These are phyloP conservation scores for Griposia aprilina DNA, from an alignment of 2,888 invertebrate species.

Conservation along the genomic window DNA sequence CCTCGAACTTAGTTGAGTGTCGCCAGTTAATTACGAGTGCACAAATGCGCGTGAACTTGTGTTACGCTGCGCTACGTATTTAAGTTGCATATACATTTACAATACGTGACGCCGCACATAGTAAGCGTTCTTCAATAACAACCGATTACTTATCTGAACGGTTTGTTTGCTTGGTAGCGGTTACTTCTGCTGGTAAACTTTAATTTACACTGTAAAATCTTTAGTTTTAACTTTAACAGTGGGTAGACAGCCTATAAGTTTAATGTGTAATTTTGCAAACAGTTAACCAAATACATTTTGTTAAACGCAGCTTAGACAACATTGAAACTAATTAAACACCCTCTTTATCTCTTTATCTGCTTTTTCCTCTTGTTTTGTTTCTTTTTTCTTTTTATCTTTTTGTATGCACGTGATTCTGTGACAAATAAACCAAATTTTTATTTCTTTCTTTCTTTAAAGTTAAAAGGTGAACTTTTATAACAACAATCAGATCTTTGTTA, in stretches of 20 bases:
- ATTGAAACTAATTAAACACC: not conserved
- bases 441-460: too few relatives aligned
- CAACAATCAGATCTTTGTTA: not conserved
- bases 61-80: too few relatives aligned
- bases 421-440: too few relatives aligned
- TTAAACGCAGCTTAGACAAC: not conserved
- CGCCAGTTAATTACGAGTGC: too few relatives aligned
- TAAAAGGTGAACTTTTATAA: not conserved
- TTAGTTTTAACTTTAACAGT: conserved; percentile 12
- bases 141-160: not conserved
- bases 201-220: conserved; percentile 12
- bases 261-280: not conserved
- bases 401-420: too few relatives aligned
- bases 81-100: too few relatives aligned
- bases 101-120: too few relatives aligned
- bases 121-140: conserved; percentile 16
- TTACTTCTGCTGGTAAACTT: not conserved
- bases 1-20: too few relatives aligned
- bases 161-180: not conserved
- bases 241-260: conserved; percentile 3
- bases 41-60: too few relatives aligned
- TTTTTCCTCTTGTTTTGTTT: too few relatives aligned
- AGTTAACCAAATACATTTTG: conserved; percentile 5
- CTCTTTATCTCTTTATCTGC: too few relatives aligned
- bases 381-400: too few relatives aligned